Conservation (phyloP, 2,797 vertebrate genomes). For the Apogon hyalosoma region DNA sequence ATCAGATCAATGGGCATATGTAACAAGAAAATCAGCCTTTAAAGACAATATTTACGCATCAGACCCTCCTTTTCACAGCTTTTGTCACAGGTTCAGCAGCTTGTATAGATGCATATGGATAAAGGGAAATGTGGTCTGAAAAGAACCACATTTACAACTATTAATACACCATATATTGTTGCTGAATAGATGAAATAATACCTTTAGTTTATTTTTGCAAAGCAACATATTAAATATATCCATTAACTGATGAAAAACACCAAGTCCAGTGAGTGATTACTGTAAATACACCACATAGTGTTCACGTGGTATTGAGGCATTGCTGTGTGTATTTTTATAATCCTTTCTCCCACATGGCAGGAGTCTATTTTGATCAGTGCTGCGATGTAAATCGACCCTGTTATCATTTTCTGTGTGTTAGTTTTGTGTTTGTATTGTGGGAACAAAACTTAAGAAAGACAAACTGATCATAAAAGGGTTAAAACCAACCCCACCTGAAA, state of each 20-base stretch:
- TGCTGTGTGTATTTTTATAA: conserved; percentile 19
- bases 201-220: no score
- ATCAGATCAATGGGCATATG: no score
- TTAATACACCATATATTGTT: no score
- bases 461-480: conserved; percentile 37
- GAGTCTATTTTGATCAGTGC: conserved; percentile 5
- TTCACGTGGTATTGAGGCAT: conserved; percentile 1
- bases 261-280: conserved; percentile 16
- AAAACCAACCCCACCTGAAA: conserved; percentile 31
- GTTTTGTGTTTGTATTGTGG: not conserved
- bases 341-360: conserved; percentile 22
- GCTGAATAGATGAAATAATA: no score
- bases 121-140: no score
- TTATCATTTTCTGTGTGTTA: conserved; percentile 1
- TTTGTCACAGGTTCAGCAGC: no score
- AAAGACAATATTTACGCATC: no score
- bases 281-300: conserved; percentile 11
- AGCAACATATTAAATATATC: no score
- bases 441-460: conserved; percentile 23
- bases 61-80: no score
- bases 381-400: not conserved
- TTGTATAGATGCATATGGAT: no score
- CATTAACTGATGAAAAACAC: conserved; percentile 15
- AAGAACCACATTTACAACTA: no score
- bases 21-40: no score